These are phyloP conservation scores for Drosophila seguyi DNA, from an alignment of 1,140 invertebrate genomes.

Conservation along the genomic window DNA sequence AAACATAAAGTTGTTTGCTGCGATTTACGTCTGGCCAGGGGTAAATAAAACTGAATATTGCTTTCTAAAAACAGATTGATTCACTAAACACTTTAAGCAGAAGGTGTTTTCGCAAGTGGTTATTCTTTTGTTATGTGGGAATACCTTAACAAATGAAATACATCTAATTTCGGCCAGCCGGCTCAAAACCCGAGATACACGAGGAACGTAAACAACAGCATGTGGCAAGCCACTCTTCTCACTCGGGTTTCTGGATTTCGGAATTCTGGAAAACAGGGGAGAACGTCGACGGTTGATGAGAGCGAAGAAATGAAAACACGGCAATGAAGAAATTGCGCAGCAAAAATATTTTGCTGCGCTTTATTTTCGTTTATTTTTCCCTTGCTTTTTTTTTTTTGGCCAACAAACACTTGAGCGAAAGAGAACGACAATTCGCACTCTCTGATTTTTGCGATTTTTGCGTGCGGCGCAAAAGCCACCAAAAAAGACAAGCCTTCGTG, in stretches of 20 bases:
- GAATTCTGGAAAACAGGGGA: conserved; percentile 21
- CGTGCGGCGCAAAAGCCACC: conserved; percentile 47
- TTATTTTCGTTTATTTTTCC: conserved; percentile 43
- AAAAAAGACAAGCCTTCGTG: conserved; percentile 15
- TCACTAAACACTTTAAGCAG: neutral
- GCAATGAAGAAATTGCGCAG: conserved; percentile 75
- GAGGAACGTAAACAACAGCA: conserved; percentile 19
- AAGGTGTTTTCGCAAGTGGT: conserved; percentile 36
- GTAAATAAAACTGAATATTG: conserved; percentile 22
- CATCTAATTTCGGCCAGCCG: conserved; percentile 18
- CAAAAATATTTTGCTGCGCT: conserved; percentile 47
- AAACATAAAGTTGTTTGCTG: conserved; percentile 21
- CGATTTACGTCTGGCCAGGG: neutral
- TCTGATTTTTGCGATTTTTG: conserved; percentile 29
- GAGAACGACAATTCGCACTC: conserved; percentile 29
- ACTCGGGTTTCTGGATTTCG: conserved; percentile 12
- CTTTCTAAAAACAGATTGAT: neutral
- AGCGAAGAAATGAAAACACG: conserved; percentile 34
- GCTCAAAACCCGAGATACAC: conserved; percentile 24
- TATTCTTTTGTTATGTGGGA: conserved; percentile 7
- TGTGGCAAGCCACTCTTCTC: conserved; percentile 17
- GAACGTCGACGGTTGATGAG: neutral
- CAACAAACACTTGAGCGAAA: conserved; percentile 40
- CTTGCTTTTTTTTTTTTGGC: conserved; percentile 32
- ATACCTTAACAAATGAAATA: conserved; percentile 5